A percentile compares a stretch with the other conserved stretches of the same genome.
These are phyloP conservation scores for Lacanobia wlatinum DNA, from an alignment of 2,888 invertebrate genomes.

Conservation along the genomic window DNA sequence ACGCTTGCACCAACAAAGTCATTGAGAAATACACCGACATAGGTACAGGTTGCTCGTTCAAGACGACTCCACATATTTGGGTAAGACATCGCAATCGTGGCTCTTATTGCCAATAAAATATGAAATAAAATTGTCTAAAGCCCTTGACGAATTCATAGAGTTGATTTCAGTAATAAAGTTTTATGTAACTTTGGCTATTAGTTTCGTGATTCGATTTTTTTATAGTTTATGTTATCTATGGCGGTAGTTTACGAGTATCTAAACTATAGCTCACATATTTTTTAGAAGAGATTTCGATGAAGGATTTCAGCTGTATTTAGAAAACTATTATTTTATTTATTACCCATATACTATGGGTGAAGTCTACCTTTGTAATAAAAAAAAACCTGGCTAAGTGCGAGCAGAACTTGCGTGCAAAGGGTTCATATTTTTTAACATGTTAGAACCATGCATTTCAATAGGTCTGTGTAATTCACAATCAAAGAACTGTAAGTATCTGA, in stretches of 20 bases:
- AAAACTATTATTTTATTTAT: neutral
- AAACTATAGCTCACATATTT: too few relatives aligned
- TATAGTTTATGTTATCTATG: neutral
- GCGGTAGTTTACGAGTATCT: slow-evolving; percentile 1
- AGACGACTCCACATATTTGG: slow-evolving; percentile 39
- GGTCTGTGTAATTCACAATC: too few relatives aligned
- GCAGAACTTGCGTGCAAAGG: too few relatives aligned
- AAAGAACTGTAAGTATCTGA: too few relatives aligned
- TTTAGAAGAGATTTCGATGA: neutral
- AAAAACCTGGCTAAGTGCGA: too few relatives aligned
- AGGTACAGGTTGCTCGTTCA: slow-evolving; percentile 21
- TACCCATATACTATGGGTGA: neutral
- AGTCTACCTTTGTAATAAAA: neutral
- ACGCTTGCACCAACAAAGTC: slow-evolving; percentile 49
- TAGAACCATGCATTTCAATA: too few relatives aligned
- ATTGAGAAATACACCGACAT: slow-evolving; percentile 43
- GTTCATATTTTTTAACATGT: too few relatives aligned
- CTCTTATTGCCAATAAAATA: slow-evolving; percentile 58
- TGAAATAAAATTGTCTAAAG: slow-evolving; percentile 34
- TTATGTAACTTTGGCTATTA: slow-evolving; percentile 44
- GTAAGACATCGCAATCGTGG: slow-evolving; percentile 24
- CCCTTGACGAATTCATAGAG: slow-evolving; percentile 56
- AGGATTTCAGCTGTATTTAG: too few relatives aligned
- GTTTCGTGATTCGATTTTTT: slow-evolving; percentile 14
- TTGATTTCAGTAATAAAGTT: slow-evolving; percentile 52